These are phyloP conservation scores for Sternarchorhynchus goeldii DNA, from an alignment of 2,797 vertebrate genomes.

Conservation along the genomic window DNA sequence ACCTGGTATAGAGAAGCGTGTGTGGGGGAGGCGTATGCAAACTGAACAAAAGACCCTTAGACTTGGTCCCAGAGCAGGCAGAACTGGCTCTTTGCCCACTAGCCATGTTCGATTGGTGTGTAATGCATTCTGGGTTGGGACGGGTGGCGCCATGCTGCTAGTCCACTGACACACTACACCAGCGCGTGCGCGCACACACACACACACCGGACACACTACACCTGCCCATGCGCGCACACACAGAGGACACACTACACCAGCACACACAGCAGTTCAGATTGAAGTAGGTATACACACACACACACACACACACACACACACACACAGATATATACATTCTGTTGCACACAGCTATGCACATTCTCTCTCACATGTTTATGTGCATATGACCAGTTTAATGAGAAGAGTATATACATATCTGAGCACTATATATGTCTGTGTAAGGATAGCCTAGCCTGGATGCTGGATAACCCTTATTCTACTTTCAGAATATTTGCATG, in stretches of 20 bases:
- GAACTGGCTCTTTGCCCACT: slow-evolving; percentile 95
- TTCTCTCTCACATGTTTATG: not conserved
- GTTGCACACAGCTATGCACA: no score
- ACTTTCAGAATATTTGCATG: slow-evolving; percentile 1
- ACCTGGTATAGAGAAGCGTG: slow-evolving; percentile 12
- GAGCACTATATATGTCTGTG: not conserved
- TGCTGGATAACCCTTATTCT: not conserved
- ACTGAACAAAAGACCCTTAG: slow-evolving; percentile 81
- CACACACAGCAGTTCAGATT: no score
- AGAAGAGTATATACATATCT: not conserved
- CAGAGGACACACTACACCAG: slow-evolving; percentile 44
- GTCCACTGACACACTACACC: slow-evolving; percentile 89
- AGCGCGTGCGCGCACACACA: slow-evolving; percentile 73
- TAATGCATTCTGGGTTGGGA: slow-evolving; percentile 93
- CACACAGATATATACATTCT: no score
- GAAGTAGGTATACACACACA: no score
- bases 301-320: no score
- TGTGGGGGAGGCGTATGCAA: slow-evolving; percentile 23
- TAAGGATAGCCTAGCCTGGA: not conserved
- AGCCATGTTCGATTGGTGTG: slow-evolving; percentile 95
- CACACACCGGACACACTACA: slow-evolving; percentile 58
- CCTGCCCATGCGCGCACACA: slow-evolving; percentile 19
- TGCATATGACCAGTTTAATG: not conserved
- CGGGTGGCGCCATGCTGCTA: slow-evolving; percentile 92
- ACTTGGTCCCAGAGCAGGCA: slow-evolving; percentile 60